Conservation (phyloP, 2,113 vertebrate species). For the Poeciliopsis occidentalis region DNA sequence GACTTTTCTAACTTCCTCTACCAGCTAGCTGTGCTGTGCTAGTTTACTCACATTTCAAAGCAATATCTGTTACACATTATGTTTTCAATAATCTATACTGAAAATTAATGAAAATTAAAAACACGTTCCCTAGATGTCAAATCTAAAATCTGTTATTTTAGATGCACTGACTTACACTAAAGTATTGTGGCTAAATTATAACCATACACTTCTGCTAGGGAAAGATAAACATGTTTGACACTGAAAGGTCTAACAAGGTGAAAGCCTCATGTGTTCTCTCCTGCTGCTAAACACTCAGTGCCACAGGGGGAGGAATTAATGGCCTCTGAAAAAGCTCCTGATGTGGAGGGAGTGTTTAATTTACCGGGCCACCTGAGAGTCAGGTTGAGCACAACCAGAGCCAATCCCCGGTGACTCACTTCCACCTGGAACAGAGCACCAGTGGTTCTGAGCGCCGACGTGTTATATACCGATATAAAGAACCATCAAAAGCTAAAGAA, state of each 20-base stretch:
- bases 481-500: slow-evolving; percentile 4
- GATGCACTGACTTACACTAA: neutral
- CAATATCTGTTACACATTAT: neutral
- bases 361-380: slow-evolving; percentile 69
- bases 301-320: slow-evolving; percentile 62
- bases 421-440: slow-evolving; percentile 25
- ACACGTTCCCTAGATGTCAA: neutral
- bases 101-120: neutral
- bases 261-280: slow-evolving; percentile 32
- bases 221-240: slow-evolving; percentile 15
- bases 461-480: slow-evolving; percentile 6
- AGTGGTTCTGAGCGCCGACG: neutral
- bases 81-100: neutral
- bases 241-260: slow-evolving; percentile 45
- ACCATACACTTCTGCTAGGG: slow-evolving; percentile 14
- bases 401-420: slow-evolving; percentile 49
- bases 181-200: slow-evolving; percentile 22
- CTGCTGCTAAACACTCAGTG: slow-evolving; percentile 51
- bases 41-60: neutral
- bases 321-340: slow-evolving; percentile 54
- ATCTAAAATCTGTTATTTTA: slow-evolving; percentile 13
- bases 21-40: neutral
- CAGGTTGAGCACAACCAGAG: slow-evolving; percentile 53
- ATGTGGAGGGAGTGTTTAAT: slow-evolving; percentile 59
- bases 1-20: neutral